Percentiles rank a stretch among this genome's conserved stretches.
Evolutionary conservation across 1,140 invertebrate genomes (phyloP).

Genomic region (Wasmannia auropunctata): DNA sequence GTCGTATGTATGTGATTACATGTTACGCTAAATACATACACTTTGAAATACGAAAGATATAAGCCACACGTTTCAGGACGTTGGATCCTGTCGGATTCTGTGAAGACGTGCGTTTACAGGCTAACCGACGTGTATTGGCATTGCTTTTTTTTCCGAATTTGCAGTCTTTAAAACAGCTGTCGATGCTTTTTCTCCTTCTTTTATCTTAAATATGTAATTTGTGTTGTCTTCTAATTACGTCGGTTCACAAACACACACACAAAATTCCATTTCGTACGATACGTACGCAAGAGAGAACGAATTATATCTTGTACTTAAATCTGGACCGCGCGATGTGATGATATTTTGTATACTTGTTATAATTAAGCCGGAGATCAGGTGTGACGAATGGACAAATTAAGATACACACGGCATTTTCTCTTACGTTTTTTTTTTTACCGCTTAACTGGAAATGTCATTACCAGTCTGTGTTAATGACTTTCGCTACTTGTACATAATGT

Average conservation of each 20-base stretch:
- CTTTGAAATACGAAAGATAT: not conserved
- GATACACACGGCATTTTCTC: not conserved
- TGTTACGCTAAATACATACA: slow-evolving; percentile 26
- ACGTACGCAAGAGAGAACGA: not conserved
- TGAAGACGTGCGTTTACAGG: slow-evolving; percentile 20
- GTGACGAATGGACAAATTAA: not conserved
- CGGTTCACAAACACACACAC: not conserved
- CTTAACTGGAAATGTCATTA: slow-evolving; percentile 23
- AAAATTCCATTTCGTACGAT: slow-evolving; percentile 17
- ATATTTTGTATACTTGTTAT: slow-evolving; percentile 28
- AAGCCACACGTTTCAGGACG: not conserved
- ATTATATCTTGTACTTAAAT: slow-evolving; percentile 46
- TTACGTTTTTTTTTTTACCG: slow-evolving; percentile 15
- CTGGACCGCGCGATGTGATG: slow-evolving; percentile 5
- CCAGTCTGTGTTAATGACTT: slow-evolving; percentile 25
- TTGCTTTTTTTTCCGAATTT: not conserved
- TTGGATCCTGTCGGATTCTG: not conserved
- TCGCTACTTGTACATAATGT: slow-evolving; percentile 52
- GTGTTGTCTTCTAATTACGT: not conserved
- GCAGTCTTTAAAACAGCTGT: not conserved
- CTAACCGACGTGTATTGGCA: not conserved
- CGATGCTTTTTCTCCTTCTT: not conserved
- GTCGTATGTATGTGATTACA: slow-evolving; percentile 26
- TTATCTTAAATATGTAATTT: not conserved
- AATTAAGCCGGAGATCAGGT: not conserved